Base-by-base conservation (phyloP, 2,797 vertebrate genomes). In the Masticophis lateralis region DNA sequence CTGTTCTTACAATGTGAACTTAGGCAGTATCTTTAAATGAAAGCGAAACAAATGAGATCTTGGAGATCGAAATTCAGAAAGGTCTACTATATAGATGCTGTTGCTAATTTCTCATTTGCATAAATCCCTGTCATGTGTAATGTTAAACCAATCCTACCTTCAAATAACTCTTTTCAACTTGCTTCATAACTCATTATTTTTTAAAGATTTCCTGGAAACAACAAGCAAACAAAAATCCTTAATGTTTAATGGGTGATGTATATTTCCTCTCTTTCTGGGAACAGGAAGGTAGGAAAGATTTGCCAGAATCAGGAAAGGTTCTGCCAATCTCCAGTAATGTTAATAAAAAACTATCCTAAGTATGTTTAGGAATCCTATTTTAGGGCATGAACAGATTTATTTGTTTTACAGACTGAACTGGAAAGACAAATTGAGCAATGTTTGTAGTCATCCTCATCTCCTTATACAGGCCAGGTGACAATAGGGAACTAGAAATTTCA, bases 31-130 rank as follows among this genome's bases (percentile, higher is more conserved):
- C 94, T 89, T 79, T 47, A 95, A 79, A 92, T 86, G 88, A n/a
- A 89, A 95, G 43, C 4, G 0, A 43, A 60, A 94, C 13, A 91
- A 95, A 95, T 60, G 69, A 25, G 91, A 69, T 12, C 27, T 92
- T 94, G 93, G 60, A 53, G 60, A 27, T 66, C 6, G 10, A 95
- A 94, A 59, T 3, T 16, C 14, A 83, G 27, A 56, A 55, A 91
- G 53, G 43, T 18, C n/a, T 57, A 25, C 14, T 92, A n/a, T 95
- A 90, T 10, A 90, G 89, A 56, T 56, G 79, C 79, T 51, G 43
- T 1, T 9, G 93, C 10, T 47, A 79, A 92, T 37, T 18, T 47
- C 43, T 91, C 13, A 69, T 69, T 83, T 20, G 4, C 43, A 12
- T 25, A 83, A 47, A 2, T 22, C 37, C 79, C 11, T 12, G 1